These are phyloP conservation scores for Proteles cristata DNA, from an alignment of 2,113 vertebrate species.

Conservation along the genomic window DNA sequence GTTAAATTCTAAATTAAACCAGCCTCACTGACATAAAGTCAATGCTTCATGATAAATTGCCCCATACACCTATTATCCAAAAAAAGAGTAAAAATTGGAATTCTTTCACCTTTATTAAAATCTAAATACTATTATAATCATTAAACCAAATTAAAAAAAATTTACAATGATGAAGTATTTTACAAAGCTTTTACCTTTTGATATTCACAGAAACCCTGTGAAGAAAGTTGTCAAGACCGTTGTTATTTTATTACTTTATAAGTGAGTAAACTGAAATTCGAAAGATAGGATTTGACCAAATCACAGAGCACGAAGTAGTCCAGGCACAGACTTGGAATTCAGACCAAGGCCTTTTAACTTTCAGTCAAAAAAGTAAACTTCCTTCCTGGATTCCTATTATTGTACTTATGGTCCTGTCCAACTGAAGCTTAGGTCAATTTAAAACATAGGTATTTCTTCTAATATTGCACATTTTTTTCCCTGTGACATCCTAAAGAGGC, in stretches of 20 bases:
- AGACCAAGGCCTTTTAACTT: not conserved
- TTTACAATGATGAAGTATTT: not conserved
- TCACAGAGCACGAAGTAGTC: not conserved
- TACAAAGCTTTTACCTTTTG: not conserved
- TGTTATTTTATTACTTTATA: not conserved
- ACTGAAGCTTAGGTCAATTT: not conserved
- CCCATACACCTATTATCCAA: not conserved
- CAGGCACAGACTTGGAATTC: not conserved
- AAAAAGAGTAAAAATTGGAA: not conserved
- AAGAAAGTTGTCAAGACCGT: not conserved
- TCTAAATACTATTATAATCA: not conserved
- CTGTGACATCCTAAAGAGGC: not conserved
- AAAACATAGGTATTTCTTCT: not conserved
- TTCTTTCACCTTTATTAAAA: not conserved
- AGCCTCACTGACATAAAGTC: not conserved
- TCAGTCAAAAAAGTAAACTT: not conserved
- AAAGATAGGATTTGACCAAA: not conserved
- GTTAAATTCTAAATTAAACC: not conserved
- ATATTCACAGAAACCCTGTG: not conserved
- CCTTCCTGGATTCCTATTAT: not conserved
- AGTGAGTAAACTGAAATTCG: not conserved
- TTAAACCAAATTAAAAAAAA: not conserved
- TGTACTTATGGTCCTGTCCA: not conserved
- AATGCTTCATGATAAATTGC: not conserved
- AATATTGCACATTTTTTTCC: not conserved